These are phyloP conservation scores for Lysiphlebus fabarum DNA, from an alignment of 1,140 invertebrate species.

Conservation along the genomic window DNA sequence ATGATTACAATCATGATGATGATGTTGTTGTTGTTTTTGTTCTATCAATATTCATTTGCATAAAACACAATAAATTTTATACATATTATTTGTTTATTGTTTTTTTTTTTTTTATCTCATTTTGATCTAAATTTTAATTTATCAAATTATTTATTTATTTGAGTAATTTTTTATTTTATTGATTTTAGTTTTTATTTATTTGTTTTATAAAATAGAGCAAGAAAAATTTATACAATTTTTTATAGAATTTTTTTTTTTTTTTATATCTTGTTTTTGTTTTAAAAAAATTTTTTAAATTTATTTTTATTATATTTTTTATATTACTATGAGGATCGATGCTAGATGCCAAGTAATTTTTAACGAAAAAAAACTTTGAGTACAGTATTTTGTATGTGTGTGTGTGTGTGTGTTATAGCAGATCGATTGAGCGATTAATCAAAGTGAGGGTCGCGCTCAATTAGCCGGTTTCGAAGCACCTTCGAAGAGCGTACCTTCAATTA, in stretches of 20 bases:
- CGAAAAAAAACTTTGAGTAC: background rate
- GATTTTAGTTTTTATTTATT: background rate
- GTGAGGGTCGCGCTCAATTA: constrained; percentile 39
- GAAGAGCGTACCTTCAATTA: constrained; percentile 33
- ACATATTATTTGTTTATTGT: constrained; percentile 39
- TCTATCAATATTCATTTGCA: constrained; percentile 38
- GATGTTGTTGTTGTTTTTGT: constrained; percentile 4
- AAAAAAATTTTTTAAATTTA: too few species aligned
- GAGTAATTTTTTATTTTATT: constrained; percentile 6
- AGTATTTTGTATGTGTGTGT: too few species aligned
- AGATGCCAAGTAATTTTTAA: too few species aligned
- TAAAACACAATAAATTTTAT: constrained; percentile 49
- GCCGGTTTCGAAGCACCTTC: constrained; percentile 34
- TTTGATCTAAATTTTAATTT: background rate
- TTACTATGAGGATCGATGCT: too few species aligned
- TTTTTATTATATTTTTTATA: too few species aligned
- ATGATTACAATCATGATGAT: too few species aligned
- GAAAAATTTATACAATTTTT: too few species aligned
- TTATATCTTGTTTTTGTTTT: too few species aligned
- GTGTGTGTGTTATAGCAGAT: constrained; percentile 18
- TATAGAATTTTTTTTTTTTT: too few species aligned
- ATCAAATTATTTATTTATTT: too few species aligned
- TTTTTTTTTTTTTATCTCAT: constrained; percentile 7
- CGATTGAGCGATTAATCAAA: constrained; percentile 41
- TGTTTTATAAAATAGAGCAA: too few species aligned